Conservation (phyloP, 2,888 invertebrate genomes). For the Thecophora atra region DNA sequence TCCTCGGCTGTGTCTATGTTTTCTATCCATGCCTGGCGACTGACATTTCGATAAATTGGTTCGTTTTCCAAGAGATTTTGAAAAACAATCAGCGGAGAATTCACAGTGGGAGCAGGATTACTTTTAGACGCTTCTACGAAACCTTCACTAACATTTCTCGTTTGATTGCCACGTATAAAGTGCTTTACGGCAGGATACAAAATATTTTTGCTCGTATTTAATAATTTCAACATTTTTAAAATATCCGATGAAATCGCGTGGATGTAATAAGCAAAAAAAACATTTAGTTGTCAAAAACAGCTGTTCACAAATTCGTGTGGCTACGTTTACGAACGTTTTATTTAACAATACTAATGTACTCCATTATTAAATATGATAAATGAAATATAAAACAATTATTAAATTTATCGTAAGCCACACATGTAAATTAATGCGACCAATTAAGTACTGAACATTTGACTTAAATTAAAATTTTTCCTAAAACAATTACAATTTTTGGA, state of each 20-base stretch:
- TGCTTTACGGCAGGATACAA: constrained; percentile 48
- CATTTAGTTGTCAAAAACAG: constrained; percentile 29
- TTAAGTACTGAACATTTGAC: no score
- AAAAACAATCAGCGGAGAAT: constrained; percentile 52
- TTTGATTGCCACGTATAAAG: constrained; percentile 39
- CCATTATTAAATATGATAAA: no score
- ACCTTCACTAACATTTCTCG: constrained; percentile 31
- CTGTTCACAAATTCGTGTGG: constrained; percentile 18
- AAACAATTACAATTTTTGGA: neutral
- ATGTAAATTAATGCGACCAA: no score
- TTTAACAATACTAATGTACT: no score
- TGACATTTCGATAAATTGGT: constrained; percentile 51
- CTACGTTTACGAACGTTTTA: neutral
- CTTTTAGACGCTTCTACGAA: constrained; percentile 21
- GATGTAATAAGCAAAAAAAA: neutral
- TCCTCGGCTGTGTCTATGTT: constrained; percentile 80
- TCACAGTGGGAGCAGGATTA: constrained; percentile 29
- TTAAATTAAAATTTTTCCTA: neutral
- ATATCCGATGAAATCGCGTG: constrained; percentile 10
- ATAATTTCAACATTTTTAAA: constrained; percentile 54
- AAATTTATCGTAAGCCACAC: no score
- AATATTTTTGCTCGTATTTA: constrained; percentile 53
- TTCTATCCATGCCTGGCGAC: constrained; percentile 86
- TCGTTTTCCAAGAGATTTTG: constrained; percentile 49
- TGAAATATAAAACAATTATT: no score